Base-by-base conservation (phyloP, 1,140 invertebrate species). In the Meteorus sp. region DNA sequence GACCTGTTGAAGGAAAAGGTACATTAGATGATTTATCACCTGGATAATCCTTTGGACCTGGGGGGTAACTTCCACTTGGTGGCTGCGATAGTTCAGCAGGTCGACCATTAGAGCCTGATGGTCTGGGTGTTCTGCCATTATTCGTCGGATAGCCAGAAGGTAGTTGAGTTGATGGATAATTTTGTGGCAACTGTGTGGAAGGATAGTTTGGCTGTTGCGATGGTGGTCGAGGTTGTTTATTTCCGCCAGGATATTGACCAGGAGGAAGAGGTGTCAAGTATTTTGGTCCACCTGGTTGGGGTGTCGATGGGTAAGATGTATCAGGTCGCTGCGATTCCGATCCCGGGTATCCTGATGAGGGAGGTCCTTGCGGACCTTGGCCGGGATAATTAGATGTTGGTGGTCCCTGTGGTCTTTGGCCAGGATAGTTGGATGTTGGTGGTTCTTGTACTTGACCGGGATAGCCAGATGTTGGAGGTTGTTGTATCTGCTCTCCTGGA, bases 1-100 rank as follows among this genome's bases (percentile, higher is more conserved):
- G 72, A 27, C 69, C 67, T 62, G 68, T 65, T 7, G 68, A 50
- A n/a, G 65, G 64, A 41, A 72, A 71, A 19, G 65, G 68, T 8
- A 61, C 23, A 11, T 62, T 57, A 11, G 54, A 48, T 43, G 58
- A 65, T 48, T 47, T 60, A 22, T 20, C 27, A 44, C 39, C 47
- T n/a, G 45, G 13, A 43, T 53, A 60, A 13, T 65, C 71, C 8
- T 13, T 11, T 3, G 35, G 35, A 17, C 39, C 54, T 13, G 65
- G 62, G n/a, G n/a, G n/a, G n/a, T n/a, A n/a, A n/a, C n/a, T n/a
- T n/a, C n/a, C n/a, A n/a, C n/a, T n/a, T n/a, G n/a, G n/a, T n/a
- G n/a, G n/a, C n/a, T n/a, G n/a, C n/a, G n/a, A n/a, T n/a, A n/a
- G n/a, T n/a, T n/a, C n/a, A n/a, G n/a, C n/a, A n/a, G n/a, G n/a